Base-by-base conservation (phyloP, 2,113 vertebrate genomes). In the Proteles cristata region DNA sequence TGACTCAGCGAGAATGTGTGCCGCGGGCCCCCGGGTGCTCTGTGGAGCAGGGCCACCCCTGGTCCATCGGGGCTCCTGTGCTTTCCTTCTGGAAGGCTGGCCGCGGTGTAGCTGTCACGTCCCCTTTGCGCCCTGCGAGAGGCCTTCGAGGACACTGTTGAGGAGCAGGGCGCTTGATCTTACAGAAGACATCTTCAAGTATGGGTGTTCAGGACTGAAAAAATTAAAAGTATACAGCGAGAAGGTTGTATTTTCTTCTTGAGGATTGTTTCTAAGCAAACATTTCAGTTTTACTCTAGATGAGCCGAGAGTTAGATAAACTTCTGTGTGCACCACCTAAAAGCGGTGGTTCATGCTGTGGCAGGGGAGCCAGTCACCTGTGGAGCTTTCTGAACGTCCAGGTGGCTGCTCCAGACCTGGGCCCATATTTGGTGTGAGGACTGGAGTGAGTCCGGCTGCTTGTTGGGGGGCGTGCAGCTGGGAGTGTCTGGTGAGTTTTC, bases 111-210 rank as follows among this genome's bases (percentile, higher is more conserved):
- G n/a, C 48, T 43, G 26, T 26, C 2, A 0, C 93, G 28, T 39
- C 35, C 74, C 79, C n/a, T n/a, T 17, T 3, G 15, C 4, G 0
- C 5, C 25, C 25, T 2, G 2, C 48, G 25, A 0, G 58, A 26
- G 35, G 48, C 61, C 53, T 0, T 7, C 11, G 23, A 45, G 5
- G 61, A 45, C 43, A 19, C 81, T 23, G 11, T 7, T 3, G 4
- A 26, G 53, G n/a, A 28, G 53, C 10, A 5, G 43, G 10, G 23
- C 15, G 26, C n/a, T 11, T 6, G 71, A 8, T 65, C 63, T 35
- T 65, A 19, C 9, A 45, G 65, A 31, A 45, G 23, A 33, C 14
- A 5, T 55, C 68, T 76, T 31, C 12, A 15, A 79, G 43, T 21
- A 3, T 3, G 50, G 31, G 14, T n/a, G 50, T 69, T 53, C n/a